Conservation (phyloP, 2,888 invertebrate genomes). For the Caenorhabditis zanzibari region DNA sequence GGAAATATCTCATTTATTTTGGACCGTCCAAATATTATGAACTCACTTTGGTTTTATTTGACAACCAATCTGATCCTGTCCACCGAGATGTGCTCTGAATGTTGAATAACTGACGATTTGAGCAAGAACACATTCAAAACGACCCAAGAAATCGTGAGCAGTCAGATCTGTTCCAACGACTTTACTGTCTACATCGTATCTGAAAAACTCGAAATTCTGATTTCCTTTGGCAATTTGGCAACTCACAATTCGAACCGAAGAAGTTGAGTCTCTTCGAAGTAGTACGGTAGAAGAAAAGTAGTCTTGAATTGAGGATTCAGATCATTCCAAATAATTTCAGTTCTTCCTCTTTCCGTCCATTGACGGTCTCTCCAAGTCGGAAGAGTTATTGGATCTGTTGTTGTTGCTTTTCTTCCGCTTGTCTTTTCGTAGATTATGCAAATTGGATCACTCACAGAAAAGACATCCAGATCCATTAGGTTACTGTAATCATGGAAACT, state of each 20-base stretch:
- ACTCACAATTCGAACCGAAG: conserved; percentile 79
- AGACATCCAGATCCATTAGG: conserved; percentile 78
- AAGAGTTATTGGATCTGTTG: conserved; percentile 15
- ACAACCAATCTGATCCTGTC: conserved; percentile 31
- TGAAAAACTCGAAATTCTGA: conserved; percentile 64
- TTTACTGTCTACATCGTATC: conserved; percentile 79
- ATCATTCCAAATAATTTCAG: conserved; percentile 80
- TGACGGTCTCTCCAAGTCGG: conserved; percentile 53
- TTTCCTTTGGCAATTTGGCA: neutral
- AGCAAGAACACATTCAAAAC: conserved; percentile 86
- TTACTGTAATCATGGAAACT: conserved; percentile 68
- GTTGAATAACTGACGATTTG: conserved; percentile 84
- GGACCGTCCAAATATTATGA: neutral
- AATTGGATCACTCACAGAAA: conserved; percentile 82
- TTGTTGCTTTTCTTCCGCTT: conserved; percentile 35
- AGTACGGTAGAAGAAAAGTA: conserved; percentile 77
- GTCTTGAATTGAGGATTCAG: conserved; percentile 79
- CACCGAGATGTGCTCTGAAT: conserved; percentile 58
- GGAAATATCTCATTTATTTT: conserved; percentile 25
- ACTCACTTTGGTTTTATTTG: conserved; percentile 48
- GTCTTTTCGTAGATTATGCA: conserved; percentile 75
- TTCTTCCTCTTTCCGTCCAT: conserved; percentile 79
- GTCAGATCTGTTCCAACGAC: conserved; percentile 58
- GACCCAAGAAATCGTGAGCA: conserved; percentile 85
- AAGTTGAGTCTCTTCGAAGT: conserved; percentile 80